Percentiles rank a stretch among this genome's conserved stretches.
Evolutionary conservation across 2,113 vertebrate genomes (phyloP).

Genomic region (Ptyas mucosa): DNA sequence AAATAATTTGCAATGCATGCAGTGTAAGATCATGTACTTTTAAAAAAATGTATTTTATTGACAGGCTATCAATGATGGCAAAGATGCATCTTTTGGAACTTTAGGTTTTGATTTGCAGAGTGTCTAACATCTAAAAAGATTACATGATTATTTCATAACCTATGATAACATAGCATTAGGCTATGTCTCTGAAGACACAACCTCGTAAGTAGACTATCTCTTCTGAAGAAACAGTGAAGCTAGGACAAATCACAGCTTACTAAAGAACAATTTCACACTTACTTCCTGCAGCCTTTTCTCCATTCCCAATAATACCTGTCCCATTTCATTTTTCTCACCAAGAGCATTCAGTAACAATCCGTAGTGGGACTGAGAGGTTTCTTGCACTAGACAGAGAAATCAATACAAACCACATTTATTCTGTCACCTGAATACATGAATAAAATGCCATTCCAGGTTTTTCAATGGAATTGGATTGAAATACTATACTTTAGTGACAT

Average conservation of each 20-base stretch:
- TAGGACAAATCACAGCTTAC: neutral
- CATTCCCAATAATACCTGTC: constrained; percentile 66
- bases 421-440: constrained; percentile 56
- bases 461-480: neutral
- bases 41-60: neutral
- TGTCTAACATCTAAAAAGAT: neutral
- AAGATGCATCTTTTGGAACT: neutral
- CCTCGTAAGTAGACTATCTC: constrained; percentile 44
- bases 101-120: neutral
- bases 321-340: constrained; percentile 62
- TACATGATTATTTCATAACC: neutral
- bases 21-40: neutral
- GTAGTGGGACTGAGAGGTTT: constrained; percentile 58
- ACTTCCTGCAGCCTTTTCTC: constrained; percentile 64
- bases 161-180: neutral
- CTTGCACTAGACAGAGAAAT: constrained; percentile 69
- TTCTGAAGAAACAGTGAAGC: constrained; percentile 57
- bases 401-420: constrained; percentile 45
- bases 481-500: neutral
- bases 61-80: neutral
- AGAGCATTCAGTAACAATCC: constrained; percentile 57
- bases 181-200: neutral
- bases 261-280: constrained; percentile 53
- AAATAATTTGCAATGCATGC: neutral
- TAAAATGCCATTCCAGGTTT: constrained; percentile 40